A percentile compares a stretch with the other conserved stretches of the same genome.
These are phyloP conservation scores for Dasyurus viverrinus DNA, from an alignment of 2,113 vertebrate species.

Conservation along the genomic window DNA sequence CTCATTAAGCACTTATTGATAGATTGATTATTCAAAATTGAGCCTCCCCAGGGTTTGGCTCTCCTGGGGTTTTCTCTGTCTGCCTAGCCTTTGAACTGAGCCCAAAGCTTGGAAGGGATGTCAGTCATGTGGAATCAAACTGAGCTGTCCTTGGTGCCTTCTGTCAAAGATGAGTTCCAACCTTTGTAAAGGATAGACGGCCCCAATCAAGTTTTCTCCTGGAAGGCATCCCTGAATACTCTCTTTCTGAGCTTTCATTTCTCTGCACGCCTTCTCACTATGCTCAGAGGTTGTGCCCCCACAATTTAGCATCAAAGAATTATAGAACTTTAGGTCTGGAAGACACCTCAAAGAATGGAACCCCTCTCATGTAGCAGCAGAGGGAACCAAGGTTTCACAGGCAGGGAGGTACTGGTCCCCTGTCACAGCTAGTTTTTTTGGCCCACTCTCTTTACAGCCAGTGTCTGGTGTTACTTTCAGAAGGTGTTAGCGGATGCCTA, in stretches of 20 bases:
- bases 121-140: neutral
- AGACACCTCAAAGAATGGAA: neutral
- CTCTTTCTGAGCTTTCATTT: neutral
- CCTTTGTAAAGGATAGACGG: neutral
- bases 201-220: neutral
- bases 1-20: neutral
- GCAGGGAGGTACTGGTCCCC: neutral
- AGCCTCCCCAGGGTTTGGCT: neutral
- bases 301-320: neutral
- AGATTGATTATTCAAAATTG: neutral
- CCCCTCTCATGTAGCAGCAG: neutral
- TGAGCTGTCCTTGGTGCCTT: neutral
- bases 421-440: neutral
- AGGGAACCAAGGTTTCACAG: neutral
- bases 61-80: neutral
- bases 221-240: neutral
- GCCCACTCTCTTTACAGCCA: conserved; percentile 1
- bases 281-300: neutral
- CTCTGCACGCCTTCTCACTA: neutral
- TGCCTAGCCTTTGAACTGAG: neutral
- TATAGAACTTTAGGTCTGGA: neutral
- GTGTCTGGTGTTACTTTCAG: neutral
- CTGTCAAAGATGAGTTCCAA: neutral
- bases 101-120: neutral
- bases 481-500: neutral